These are phyloP conservation scores for Triplophysa dalaica DNA, from an alignment of 2,113 vertebrate genomes.

Conservation along the genomic window DNA sequence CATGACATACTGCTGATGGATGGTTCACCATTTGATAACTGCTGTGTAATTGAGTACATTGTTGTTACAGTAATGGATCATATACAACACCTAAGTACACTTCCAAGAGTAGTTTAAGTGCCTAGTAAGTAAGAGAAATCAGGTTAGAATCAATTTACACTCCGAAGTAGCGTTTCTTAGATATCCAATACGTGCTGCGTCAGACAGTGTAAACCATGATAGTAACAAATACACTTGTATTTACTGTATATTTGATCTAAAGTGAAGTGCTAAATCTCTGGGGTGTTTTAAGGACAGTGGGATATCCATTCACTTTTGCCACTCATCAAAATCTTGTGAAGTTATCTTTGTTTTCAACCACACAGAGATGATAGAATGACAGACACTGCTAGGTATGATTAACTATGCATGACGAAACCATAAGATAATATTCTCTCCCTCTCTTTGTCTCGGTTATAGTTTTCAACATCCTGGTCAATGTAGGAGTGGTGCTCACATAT, in stretches of 20 bases:
- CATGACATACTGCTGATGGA: conserved; percentile 13
- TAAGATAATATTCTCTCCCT: neutral
- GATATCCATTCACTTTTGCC: conserved; percentile 40
- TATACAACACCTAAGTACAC: conserved; percentile 33
- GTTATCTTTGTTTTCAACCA: neutral
- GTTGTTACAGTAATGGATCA: conserved; percentile 22
- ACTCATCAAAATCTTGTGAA: neutral
- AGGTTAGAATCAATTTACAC: conserved; percentile 45
- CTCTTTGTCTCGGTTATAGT: conserved; percentile 69
- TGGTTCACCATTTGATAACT: conserved; percentile 1
- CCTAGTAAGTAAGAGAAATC: conserved; percentile 31
- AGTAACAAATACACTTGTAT: conserved; percentile 49
- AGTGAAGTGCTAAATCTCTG: conserved; percentile 22
- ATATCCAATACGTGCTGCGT: conserved; percentile 47
- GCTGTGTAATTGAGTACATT: conserved; percentile 1
- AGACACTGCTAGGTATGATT: neutral
- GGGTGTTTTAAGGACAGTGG: conserved; percentile 9
- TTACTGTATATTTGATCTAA: conserved; percentile 45
- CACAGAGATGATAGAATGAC: conserved; percentile 10
- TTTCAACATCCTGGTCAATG: conserved; percentile 95
- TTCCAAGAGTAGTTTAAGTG: conserved; percentile 46
- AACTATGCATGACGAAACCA: neutral
- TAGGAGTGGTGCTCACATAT: conserved; percentile 94
- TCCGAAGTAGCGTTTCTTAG: conserved; percentile 43
- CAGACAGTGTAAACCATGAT: conserved; percentile 28